These are phyloP conservation scores for Dasysyrphus tricinctus DNA, from an alignment of 2,888 invertebrate genomes.

Conservation along the genomic window DNA sequence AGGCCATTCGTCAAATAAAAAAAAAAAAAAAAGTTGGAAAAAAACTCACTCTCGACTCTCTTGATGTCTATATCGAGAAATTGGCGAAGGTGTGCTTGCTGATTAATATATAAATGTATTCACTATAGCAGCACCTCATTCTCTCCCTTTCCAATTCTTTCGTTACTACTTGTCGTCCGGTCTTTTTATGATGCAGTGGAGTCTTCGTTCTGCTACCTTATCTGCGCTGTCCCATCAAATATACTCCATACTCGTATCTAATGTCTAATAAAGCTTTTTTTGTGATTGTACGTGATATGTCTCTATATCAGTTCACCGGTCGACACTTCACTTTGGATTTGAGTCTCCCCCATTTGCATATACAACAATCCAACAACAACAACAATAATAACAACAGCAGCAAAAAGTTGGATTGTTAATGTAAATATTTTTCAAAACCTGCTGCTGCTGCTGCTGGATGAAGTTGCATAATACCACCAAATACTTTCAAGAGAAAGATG, in stretches of 20 bases:
- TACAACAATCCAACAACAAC: constrained; percentile 35
- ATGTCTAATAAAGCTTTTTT: constrained; percentile 31
- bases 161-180: constrained; percentile 18
- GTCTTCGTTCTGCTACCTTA: constrained; percentile 42
- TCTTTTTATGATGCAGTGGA: constrained; percentile 27
- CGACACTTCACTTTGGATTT: constrained; percentile 11
- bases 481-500: constrained; percentile 34
- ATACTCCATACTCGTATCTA: neutral
- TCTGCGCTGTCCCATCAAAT: constrained; percentile 26
- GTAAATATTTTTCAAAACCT: constrained; percentile 66
- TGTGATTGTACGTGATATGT: constrained; percentile 37
- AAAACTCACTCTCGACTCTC: constrained; percentile 55
- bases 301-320: constrained; percentile 33
- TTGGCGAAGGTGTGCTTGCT: constrained; percentile 58
- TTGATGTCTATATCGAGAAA: constrained; percentile 26
- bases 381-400: constrained; percentile 17
- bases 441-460: constrained; percentile 62
- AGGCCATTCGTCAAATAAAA: constrained; percentile 28
- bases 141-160: constrained; percentile 31
- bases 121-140: constrained; percentile 38
- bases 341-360: constrained; percentile 55
- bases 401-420: constrained; percentile 44
- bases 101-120: constrained; percentile 31
- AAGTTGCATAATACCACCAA: constrained; percentile 64
- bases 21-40: neutral